Evolutionary conservation across 2,113 vertebrate species (phyloP), one percentile per base, ranked within the genome.

Genomic region (Tragelaphus scriptus): DNA sequence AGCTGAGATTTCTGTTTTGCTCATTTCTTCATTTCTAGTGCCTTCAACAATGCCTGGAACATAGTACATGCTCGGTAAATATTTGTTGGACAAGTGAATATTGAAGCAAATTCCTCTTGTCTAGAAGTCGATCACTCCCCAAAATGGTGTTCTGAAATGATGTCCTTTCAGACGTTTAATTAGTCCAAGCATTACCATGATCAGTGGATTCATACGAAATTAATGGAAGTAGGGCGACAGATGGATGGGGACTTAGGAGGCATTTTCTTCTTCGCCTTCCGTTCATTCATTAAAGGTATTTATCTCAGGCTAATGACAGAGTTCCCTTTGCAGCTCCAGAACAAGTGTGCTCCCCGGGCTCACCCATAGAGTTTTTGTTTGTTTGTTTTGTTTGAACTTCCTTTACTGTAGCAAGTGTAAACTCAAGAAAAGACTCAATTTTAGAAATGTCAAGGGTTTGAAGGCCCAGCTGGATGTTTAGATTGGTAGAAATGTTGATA

Each of bases 351-450:
- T 77, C 32, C 77, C 30, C 59, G 30, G 12, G 32, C 61, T 68
- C 9, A 89, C 63, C 58, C 8, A 30, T 7, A 71, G 86, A 47
- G 49, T n/a, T 91, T 87, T 75, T 93, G 36, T 96, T 49, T 84
- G 30, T 85, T 86, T 91, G 21, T 56, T 92, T 89, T 85, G 16
- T 96, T 88, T 68, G 36, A 36, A 13, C n/a, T 92, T 96, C 71
- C 68, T 97, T 92, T 85, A 71, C 36, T 71, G 94, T 28, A 93
- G 89, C 65, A 89, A 91, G 28, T 56, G 9, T 85, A 85, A 95
- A 91, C 30, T 6, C 21, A 80, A 91, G 84, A 88, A 89, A 95
- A 81, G 82, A 23, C 14, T 84, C 17, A 36, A 68, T 59, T 96
- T 82, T 61, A 36, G 68, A 89, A 82, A 87, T 77, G 77, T 12